These are phyloP conservation scores for Zaprionus inermis DNA, from an alignment of 1,140 invertebrate genomes.

Conservation along the genomic window DNA sequence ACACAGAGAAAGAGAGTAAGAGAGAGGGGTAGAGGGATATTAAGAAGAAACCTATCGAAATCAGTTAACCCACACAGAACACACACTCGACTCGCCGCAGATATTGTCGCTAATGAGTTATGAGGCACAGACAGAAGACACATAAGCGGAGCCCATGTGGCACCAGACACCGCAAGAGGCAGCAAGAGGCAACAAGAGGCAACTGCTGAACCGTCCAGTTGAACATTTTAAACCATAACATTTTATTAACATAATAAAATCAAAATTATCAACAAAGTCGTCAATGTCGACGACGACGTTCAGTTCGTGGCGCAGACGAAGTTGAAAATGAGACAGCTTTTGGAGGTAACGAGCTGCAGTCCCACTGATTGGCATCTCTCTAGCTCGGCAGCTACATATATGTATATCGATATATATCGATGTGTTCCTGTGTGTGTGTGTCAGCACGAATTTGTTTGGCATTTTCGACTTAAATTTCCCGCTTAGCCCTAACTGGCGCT, in stretches of 20 bases:
- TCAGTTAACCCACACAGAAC: constrained; percentile 76
- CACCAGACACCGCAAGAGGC: constrained; percentile 33
- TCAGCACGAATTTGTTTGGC: constrained; percentile 1
- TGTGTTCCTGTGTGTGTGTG: constrained; percentile 10
- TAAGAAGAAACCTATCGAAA: constrained; percentile 75
- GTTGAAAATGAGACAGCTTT: constrained; percentile 75
- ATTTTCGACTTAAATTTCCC: constrained; percentile 39
- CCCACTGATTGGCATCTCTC: constrained; percentile 62
- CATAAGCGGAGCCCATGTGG: constrained; percentile 49
- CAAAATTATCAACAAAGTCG: constrained; percentile 84
- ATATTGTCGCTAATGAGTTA: constrained; percentile 83
- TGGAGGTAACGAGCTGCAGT: constrained; percentile 62
- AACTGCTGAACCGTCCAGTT: constrained; percentile 34
- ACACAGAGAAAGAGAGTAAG: constrained; percentile 7
- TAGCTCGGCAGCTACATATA: neutral
- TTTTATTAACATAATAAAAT: constrained; percentile 84
- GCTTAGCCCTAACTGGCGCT: constrained; percentile 23
- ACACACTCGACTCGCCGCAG: constrained; percentile 15
- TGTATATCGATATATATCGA: neutral
- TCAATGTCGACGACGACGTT: constrained; percentile 72
- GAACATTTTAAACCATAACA: constrained; percentile 84
- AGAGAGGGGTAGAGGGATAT: neutral
- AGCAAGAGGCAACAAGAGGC: constrained; percentile 21
- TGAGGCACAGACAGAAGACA: constrained; percentile 73
- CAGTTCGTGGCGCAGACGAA: constrained; percentile 31